phyloP scores from a whole-genome alignment of 2,888 invertebrate genomes.

The Eueremaeus valkanovi region DNA sequence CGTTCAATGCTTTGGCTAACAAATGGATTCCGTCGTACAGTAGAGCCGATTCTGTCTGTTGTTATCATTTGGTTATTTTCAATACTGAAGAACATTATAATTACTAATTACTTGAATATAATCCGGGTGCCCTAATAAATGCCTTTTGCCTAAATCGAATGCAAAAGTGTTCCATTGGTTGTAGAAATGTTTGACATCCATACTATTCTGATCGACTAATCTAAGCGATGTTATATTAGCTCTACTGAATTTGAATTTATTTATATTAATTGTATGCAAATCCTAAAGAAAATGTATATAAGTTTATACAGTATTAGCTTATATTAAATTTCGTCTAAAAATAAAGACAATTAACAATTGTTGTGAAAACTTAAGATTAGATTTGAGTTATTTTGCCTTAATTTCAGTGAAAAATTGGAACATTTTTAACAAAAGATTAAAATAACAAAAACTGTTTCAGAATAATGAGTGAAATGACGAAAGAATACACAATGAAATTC shows the following conservation, averaged over 20 bases:
- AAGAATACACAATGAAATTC: no score
- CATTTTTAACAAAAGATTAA: no score
- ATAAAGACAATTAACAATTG: no score
- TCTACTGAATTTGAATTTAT: conserved; percentile 55
- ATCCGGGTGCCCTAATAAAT: neutral
- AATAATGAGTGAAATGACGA: no score
- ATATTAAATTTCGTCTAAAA: no score
- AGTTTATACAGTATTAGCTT: neutral
- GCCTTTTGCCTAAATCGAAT: neutral
- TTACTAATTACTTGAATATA: neutral
- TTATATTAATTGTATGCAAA: conserved; percentile 35
- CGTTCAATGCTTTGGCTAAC: conserved; percentile 53
- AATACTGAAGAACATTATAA: no score
- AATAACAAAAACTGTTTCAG: no score
- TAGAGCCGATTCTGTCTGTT: conserved; percentile 54
- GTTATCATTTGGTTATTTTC: neutral
- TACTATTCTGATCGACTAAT: conserved; percentile 58
- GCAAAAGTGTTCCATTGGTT: conserved; percentile 11
- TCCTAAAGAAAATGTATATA: conserved; percentile 58
- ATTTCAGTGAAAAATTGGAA: no score
- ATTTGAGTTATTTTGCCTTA: no score
- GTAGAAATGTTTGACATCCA: conserved; percentile 26
- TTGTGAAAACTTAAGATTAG: no score
- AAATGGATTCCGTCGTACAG: conserved; percentile 55
- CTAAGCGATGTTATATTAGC: conserved; percentile 92